Conservation (phyloP, 2,113 vertebrate species). For the Meles meles region DNA sequence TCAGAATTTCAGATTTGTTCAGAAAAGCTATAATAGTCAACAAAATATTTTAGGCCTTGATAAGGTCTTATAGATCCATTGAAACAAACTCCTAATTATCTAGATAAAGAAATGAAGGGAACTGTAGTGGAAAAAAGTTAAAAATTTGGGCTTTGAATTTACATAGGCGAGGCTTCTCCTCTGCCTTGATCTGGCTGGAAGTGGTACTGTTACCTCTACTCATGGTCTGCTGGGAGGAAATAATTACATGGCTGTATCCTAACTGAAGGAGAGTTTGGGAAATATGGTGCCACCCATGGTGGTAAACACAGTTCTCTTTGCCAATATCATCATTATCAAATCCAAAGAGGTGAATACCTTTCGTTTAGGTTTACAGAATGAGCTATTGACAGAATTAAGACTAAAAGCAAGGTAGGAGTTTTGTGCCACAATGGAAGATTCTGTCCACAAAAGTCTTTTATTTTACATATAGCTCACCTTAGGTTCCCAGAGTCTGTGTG, state of each 20-base stretch:
- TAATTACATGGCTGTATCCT: background rate
- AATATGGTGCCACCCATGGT: background rate
- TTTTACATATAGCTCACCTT: background rate
- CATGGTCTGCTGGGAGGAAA: background rate
- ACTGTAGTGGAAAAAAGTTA: background rate
- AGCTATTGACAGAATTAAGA: background rate
- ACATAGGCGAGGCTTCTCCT: background rate
- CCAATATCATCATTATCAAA: background rate
- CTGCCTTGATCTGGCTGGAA: background rate
- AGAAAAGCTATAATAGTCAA: background rate
- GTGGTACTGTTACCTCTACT: background rate
- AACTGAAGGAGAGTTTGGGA: background rate
- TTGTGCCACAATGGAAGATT: background rate
- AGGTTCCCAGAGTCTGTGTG: background rate
- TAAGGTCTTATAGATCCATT: background rate
- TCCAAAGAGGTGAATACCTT: background rate
- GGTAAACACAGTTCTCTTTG: background rate
- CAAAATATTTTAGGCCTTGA: background rate
- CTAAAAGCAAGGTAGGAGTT: background rate
- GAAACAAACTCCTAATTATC: background rate
- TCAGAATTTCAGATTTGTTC: constrained; percentile 12
- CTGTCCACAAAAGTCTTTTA: background rate
- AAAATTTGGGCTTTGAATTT: background rate
- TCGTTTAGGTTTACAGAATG: background rate
- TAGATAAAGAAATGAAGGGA: background rate